Conservation (phyloP, 2,113 vertebrate genomes). For the Aleadryas rufinucha region DNA sequence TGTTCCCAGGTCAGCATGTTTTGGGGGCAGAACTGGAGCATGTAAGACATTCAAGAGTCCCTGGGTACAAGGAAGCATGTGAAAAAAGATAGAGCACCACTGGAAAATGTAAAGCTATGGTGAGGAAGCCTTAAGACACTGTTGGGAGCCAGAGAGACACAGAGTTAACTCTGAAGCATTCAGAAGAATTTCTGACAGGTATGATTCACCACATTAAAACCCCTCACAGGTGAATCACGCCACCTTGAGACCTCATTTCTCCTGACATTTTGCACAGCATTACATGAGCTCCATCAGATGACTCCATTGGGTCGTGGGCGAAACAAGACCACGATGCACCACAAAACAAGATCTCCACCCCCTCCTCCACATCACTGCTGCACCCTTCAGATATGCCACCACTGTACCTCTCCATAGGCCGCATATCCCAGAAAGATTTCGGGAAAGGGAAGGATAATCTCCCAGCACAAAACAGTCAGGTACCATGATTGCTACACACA, state of each 20-base stretch:
- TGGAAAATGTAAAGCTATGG: background rate
- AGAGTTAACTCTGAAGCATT: background rate
- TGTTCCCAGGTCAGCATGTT: background rate
- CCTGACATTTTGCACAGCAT: conserved; percentile 38
- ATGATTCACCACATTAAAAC: conserved; percentile 36
- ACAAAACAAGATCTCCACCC: background rate
- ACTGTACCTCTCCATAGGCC: background rate
- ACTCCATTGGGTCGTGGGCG: background rate
- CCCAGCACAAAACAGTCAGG: background rate
- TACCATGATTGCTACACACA: background rate
- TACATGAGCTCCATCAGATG: conserved; percentile 19
- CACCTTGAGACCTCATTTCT: conserved; percentile 36
- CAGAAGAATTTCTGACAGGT: background rate
- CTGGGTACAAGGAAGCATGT: background rate
- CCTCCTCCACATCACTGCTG: background rate
- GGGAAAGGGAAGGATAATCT: background rate
- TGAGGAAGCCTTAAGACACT: background rate
- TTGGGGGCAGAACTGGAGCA: background rate
- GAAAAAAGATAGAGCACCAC: background rate
- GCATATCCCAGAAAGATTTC: background rate
- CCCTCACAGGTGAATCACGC: conserved; percentile 53
- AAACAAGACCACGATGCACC: background rate
- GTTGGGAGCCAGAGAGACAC: background rate
- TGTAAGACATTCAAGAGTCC: background rate
- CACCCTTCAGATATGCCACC: background rate